Conservation (phyloP, 2,797 vertebrate genomes). For the Melanotaenia pygmaea region DNA sequence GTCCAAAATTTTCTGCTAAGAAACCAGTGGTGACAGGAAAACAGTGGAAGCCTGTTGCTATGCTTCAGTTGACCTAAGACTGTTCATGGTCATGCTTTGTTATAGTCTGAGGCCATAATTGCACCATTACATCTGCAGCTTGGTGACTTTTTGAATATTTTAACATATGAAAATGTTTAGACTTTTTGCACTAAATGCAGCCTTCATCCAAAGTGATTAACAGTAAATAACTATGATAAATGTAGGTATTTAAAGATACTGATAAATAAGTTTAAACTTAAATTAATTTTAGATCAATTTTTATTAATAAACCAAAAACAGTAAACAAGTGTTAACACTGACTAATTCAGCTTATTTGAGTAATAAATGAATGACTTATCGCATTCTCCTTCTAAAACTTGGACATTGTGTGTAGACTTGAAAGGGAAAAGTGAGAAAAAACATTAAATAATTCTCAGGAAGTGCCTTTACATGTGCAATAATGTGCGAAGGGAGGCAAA, state of each 20-base stretch:
- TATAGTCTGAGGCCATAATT: constrained; percentile 29
- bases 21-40: constrained; percentile 86
- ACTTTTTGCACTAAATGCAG: constrained; percentile 44
- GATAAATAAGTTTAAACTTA: constrained; percentile 7
- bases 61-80: constrained; percentile 80
- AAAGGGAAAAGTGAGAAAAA: constrained; percentile 43
- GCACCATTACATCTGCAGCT: constrained; percentile 22
- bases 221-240: constrained; percentile 22
- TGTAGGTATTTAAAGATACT: constrained; percentile 11
- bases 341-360: neutral
- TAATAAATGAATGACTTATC: neutral
- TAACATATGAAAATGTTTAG: constrained; percentile 25
- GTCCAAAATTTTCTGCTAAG: constrained; percentile 96
- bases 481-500: constrained; percentile 38
- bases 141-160: constrained; percentile 38
- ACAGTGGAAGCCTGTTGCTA: constrained; percentile 92
- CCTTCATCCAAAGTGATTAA: constrained; percentile 19
- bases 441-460: constrained; percentile 60
- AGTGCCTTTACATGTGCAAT: constrained; percentile 57
- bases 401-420: constrained; percentile 8
- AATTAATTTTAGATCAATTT: neutral
- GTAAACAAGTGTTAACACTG: neutral
- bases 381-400: constrained; percentile 20
- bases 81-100: constrained; percentile 45
- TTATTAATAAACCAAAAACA: neutral